A percentile compares a stretch with the other conserved stretches of the same genome.
Evolutionary conservation across 1,140 invertebrate species (phyloP).

Genomic region (Leptinotarsa lineolata): DNA sequence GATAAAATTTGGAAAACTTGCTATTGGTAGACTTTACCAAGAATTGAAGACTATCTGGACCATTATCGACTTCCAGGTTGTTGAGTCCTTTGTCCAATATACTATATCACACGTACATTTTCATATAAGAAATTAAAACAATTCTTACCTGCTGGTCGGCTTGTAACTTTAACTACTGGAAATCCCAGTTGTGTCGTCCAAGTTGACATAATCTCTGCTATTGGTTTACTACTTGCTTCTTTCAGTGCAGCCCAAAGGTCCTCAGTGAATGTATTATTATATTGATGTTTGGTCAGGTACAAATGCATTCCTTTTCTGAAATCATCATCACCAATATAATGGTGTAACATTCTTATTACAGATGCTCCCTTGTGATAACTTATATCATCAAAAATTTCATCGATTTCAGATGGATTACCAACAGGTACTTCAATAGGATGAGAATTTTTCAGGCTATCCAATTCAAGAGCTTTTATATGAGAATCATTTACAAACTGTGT

Average conservation of each 20-base stretch:
- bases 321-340: slow-evolving; percentile 91
- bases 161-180: slow-evolving; percentile 66
- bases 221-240: slow-evolving; percentile 89
- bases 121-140: neutral
- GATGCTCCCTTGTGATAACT: slow-evolving; percentile 93
- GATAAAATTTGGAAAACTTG: too few species aligned
- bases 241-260: slow-evolving; percentile 92
- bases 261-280: slow-evolving; percentile 90
- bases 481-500: slow-evolving; percentile 88
- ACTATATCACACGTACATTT: too few species aligned
- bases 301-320: slow-evolving; percentile 94
- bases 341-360: slow-evolving; percentile 95
- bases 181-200: slow-evolving; percentile 96
- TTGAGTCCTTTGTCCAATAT: too few species aligned
- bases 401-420: slow-evolving; percentile 87
- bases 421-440: slow-evolving; percentile 92
- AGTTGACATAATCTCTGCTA: slow-evolving; percentile 88
- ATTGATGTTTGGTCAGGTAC: slow-evolving; percentile 88
- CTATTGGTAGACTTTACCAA: too few species aligned
- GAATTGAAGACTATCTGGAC: too few species aligned
- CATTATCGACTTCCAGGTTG: too few species aligned
- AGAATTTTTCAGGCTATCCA: slow-evolving; percentile 88
- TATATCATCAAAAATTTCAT: slow-evolving; percentile 95
- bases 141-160: slow-evolving; percentile 33
- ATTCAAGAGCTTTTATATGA: slow-evolving; percentile 78